Base-by-base conservation (phyloP, 2,797 vertebrate species). In the Cyclopterus lumpus region DNA sequence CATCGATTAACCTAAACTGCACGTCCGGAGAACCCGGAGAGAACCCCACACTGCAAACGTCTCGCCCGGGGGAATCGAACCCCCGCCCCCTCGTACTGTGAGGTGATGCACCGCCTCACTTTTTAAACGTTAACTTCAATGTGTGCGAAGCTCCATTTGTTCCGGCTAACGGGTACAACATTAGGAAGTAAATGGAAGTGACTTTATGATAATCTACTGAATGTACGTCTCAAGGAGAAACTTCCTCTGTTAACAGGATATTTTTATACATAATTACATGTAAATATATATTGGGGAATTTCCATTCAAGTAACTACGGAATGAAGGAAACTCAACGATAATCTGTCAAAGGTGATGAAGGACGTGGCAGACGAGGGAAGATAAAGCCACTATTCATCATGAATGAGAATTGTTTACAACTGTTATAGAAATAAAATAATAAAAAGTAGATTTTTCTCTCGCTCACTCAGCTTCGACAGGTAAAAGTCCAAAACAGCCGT, bases 121-220 rank as follows among this genome's bases (percentile, higher is more conserved):
- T 11, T 48, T 54, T 60, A 10, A 34, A 5, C 2, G 1, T 51
- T 30, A 66, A 48, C 32, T 28, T 54, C 11, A 22, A 59, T 14
- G 60, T 36, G 38, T 67, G 76, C 5, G 20, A 14, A 66, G 63
- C 34, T 40, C 24, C 4, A 7, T 22, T 22, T 36, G 70, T 36
- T 68, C 72, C 36, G 34, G 49, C 36, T 75, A 54, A 72, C 67
- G n/a, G 38, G 53, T 63, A n/a, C 28, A 30, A 74, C 34, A 57
- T 79, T 57, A 58, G 14, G 51, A 66, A 61, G 34, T 34, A 22
- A 55, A 65, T 60, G 4, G 14, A 42, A 26, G 40, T 34, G n/a
- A 73, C 36, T 60, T 69, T 26, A 59, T 59, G 46, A 71, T 58
- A 57, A 78, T 54, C 51, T 22, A 1, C 4, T 62, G 26, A 73